Evolutionary conservation across 2,797 vertebrate genomes (phyloP).

Genomic region (Mallotus villosus): DNA sequence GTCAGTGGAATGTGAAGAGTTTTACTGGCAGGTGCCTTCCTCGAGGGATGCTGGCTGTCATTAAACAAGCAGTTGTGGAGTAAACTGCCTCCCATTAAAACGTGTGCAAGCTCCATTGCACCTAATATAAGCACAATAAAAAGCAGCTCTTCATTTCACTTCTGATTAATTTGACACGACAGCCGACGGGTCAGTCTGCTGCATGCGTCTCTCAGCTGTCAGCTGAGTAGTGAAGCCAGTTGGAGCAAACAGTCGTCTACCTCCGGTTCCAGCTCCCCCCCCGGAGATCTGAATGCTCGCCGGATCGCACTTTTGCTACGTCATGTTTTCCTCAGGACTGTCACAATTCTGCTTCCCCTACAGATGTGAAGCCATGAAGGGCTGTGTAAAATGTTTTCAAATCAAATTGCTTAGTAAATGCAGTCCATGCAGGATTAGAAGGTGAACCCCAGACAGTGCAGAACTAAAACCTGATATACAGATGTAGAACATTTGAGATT

Average conservation of each 20-base stretch:
- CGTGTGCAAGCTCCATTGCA: constrained; percentile 37
- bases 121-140: constrained; percentile 39
- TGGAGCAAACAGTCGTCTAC: too few species aligned
- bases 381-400: background rate
- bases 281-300: background rate
- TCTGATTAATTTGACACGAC: too few species aligned
- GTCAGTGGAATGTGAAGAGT: constrained; percentile 47
- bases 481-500: background rate
- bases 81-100: background rate
- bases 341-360: background rate
- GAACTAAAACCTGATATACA: background rate
- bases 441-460: constrained; percentile 10
- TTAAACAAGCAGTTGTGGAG: constrained; percentile 43
- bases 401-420: constrained; percentile 4
- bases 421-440: constrained; percentile 6
- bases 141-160: constrained; percentile 22
- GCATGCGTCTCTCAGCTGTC: too few species aligned
- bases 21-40: constrained; percentile 60
- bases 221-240: too few species aligned
- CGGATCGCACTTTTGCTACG: background rate
- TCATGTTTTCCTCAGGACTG: constrained; percentile 6
- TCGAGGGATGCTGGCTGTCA: constrained; percentile 49
- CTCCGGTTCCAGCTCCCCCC: background rate
- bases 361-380: constrained; percentile 11
- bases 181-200: background rate